A percentile compares a stretch with the other conserved stretches of the same genome.
Conservation (phyloP, 2,113 vertebrate genomes). For the Vulpes ferrilata region DNA sequence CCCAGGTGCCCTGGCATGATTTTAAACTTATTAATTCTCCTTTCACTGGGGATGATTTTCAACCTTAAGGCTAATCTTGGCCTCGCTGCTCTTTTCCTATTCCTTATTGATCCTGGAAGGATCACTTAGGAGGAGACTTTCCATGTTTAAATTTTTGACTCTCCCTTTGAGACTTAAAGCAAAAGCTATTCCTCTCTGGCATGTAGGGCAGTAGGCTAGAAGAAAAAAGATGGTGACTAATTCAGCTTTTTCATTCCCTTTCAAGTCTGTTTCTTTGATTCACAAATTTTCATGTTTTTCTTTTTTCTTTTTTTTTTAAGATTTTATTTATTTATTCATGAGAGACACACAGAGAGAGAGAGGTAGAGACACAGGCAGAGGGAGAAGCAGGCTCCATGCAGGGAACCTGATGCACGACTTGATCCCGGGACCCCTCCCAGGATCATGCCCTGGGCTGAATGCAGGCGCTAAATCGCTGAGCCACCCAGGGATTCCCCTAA, state of each 20-base stretch:
- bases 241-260: not conserved
- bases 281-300: not conserved
- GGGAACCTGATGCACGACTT: too few species aligned
- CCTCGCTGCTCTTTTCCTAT: not conserved
- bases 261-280: not conserved
- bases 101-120: not conserved
- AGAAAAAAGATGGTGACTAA: not conserved
- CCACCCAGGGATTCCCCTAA: too few species aligned
- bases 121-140: not conserved
- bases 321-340: too few species aligned
- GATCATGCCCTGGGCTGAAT: too few species aligned
- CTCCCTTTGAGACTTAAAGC: not conserved
- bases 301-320: too few species aligned
- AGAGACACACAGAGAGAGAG: too few species aligned
- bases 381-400: too few species aligned
- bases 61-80: not conserved
- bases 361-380: too few species aligned
- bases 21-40: not conserved
- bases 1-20: not conserved
- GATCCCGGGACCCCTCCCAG: too few species aligned
- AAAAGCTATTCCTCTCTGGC: not conserved
- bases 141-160: not conserved
- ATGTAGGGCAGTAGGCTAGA: not conserved
- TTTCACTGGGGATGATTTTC: not conserved
- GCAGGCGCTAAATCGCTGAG: too few species aligned